These are phyloP conservation scores for Plumapathes pennacea DNA, from an alignment of 92 coral and sea anemone genomes.

Conservation along the genomic window DNA sequence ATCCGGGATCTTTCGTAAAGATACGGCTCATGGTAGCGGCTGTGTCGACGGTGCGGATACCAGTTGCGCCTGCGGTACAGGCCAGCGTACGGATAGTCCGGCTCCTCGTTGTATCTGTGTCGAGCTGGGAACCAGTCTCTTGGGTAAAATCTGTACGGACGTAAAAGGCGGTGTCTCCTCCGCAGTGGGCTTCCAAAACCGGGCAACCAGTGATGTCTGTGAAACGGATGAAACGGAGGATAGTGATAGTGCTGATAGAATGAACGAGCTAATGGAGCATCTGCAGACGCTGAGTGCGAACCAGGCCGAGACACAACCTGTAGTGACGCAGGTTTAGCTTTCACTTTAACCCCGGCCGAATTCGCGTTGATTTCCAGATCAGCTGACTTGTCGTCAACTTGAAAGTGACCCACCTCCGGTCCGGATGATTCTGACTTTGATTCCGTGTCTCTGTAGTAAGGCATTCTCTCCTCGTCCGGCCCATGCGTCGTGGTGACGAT, in stretches of 20 bases:
- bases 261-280: conserved; percentile 55
- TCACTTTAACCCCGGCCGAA: conserved; percentile 95
- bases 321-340: conserved; percentile 98
- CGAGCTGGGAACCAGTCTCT: conserved; percentile 7
- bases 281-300: conserved; percentile 68
- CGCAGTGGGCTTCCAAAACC: conserved; percentile 57
- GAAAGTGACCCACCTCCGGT: conserved; percentile 91
- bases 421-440: conserved; percentile 28
- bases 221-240: conserved; percentile 47
- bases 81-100: conserved; percentile 16
- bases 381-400: conserved; percentile 95
- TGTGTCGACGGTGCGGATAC: conserved; percentile 52
- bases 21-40: conserved; percentile 42
- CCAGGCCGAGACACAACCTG: conserved; percentile 99
- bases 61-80: conserved; percentile 35
- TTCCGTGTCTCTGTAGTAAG: conserved; percentile 27
- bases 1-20: conserved; percentile 53
- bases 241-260: conserved; percentile 56
- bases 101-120: conserved; percentile 44
- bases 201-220: conserved; percentile 79
- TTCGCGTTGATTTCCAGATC: conserved; percentile 98
- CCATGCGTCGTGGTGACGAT: conserved; percentile 64
- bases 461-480: conserved; percentile 14
- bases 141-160: conserved; percentile 8
- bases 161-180: conserved; percentile 44